Evolutionary conservation across 2,888 invertebrate species (phyloP), one percentile per base, ranked within the genome.

Genomic region (Ophion ellenae): DNA sequence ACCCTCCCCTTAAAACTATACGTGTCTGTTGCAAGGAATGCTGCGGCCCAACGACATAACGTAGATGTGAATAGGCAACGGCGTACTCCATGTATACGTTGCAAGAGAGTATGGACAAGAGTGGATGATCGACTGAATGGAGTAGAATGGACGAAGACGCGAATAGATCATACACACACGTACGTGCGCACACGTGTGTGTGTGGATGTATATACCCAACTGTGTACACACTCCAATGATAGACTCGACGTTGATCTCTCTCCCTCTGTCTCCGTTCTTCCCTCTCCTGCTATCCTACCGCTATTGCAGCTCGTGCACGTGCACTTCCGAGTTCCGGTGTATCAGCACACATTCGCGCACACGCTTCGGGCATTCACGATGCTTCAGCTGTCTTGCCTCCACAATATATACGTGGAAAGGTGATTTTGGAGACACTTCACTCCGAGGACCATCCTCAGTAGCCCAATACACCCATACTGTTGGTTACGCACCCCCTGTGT

Each of bases 261-360:
- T 61, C 59, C 63, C 75, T 67, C 40, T 40, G 7, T 40, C 40
- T 40, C 40, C 66, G 28, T 61, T 66, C 74, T 36, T 61, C n/a
- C 70, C n/a, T 59, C 47, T 2, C 14, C 36, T 28, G 53, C 45
- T 64, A 66, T 79, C 61, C 61, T 24, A 78, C 61, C 74, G 61
- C 66, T 53, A 63, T 53, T 64, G 80, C 69, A 77, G 73, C 75
- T 71, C 76, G 71, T 85, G 66, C 83, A 83, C 86, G 86, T 86
- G 86, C 74, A 83, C 75, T 86, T 81, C 81, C 83, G 80, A 80
- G 83, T 83, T 85, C 83, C 81, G 86, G 83, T 81, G 77, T 86
- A 78, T 74, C 78, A 69, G 36, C 70, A 57, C 73, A 69, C 63
- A 24, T 64, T 75, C 74, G 45, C 7, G 61, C 64, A 75, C 70